These are phyloP conservation scores for Heterocephalus glaber DNA, from an alignment of 2,113 vertebrate genomes.

Conservation along the genomic window DNA sequence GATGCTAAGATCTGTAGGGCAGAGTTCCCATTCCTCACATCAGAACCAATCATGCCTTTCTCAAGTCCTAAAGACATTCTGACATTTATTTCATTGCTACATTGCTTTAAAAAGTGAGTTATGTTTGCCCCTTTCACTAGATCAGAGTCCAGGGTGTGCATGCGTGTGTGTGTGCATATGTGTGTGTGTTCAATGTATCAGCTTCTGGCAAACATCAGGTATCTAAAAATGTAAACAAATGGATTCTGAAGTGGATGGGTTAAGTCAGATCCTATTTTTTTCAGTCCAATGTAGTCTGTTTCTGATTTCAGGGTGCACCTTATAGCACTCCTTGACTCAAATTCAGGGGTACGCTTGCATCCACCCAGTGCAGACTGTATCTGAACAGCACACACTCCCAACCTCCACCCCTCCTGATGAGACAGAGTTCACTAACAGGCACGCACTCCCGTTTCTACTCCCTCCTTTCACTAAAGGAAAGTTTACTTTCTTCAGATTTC, in stretches of 20 bases:
- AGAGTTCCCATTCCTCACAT: background rate
- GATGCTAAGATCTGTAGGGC: background rate
- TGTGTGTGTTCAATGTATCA: background rate
- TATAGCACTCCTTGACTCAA: background rate
- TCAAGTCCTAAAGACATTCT: background rate
- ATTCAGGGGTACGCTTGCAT: background rate
- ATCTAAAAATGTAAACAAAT: background rate
- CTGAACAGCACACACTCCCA: background rate
- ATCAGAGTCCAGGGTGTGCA: background rate
- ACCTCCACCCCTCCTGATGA: background rate
- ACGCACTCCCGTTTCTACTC: background rate
- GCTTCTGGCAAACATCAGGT: background rate
- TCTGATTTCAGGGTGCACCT: background rate
- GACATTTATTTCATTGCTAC: background rate
- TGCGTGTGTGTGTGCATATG: no score
- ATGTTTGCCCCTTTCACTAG: background rate
- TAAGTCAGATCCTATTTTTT: background rate
- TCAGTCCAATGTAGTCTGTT: background rate
- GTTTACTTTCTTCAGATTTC: background rate
- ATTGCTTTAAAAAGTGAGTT: background rate
- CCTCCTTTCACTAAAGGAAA: background rate
- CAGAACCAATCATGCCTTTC: background rate
- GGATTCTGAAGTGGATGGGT: background rate
- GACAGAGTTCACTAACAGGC: background rate
- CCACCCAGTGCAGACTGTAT: background rate